Evolutionary conservation across 2,888 invertebrate species (phyloP).

Genomic region (Torymus auratus): DNA sequence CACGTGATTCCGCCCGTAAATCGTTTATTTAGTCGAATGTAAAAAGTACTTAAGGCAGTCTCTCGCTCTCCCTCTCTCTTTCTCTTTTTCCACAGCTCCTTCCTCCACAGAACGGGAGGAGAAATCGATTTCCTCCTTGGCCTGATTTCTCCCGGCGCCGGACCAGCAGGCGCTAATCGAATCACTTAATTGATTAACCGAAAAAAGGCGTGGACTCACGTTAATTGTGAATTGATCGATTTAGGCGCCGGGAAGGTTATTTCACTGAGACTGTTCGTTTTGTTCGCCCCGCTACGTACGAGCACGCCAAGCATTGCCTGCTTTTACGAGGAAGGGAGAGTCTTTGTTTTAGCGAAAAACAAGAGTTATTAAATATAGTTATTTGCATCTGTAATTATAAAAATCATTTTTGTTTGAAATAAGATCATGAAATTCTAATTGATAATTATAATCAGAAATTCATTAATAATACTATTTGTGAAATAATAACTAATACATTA

Average conservation of each 20-base stretch:
- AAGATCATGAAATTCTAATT: no score
- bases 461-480: no score
- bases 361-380: no score
- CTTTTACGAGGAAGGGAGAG: no score
- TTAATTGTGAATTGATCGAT: constrained; percentile 37
- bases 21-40: constrained; percentile 27
- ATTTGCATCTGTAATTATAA: no score
- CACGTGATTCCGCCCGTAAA: neutral
- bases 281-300: no score
- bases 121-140: constrained; percentile 19
- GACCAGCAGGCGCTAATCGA: constrained; percentile 23
- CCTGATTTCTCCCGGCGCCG: neutral
- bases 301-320: no score
- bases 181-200: constrained; percentile 40
- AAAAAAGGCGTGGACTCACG: constrained; percentile 19
- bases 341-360: no score
- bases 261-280: neutral
- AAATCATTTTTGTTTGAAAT: no score
- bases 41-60: constrained; percentile 25
- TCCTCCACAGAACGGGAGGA: neutral
- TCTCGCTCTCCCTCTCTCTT: neutral
- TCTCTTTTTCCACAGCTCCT: neutral
- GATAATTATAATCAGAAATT: no score
- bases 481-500: no score
- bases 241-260: constrained; percentile 10